Conservation (phyloP, 1,140 invertebrate genomes). For the Holcopasites calliopsidis region DNA sequence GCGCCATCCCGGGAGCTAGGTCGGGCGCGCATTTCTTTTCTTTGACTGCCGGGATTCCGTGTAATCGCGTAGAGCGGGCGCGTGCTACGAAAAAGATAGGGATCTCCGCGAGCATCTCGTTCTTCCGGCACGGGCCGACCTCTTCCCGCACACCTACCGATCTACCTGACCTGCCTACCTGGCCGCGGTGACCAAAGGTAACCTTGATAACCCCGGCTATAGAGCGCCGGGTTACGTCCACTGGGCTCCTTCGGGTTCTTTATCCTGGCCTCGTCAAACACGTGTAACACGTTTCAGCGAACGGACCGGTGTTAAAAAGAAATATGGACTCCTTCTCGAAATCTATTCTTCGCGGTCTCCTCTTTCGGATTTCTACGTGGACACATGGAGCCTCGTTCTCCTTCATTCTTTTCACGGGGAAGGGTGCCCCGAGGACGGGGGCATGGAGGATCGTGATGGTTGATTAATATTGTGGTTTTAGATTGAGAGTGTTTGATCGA, state of each 20-base stretch:
- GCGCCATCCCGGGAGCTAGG: conserved; percentile 31
- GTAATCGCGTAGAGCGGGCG: conserved; percentile 54
- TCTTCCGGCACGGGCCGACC: conserved; percentile 53
- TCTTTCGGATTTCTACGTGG: background rate
- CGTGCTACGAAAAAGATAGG: conserved; percentile 59
- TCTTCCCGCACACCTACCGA: conserved; percentile 51
- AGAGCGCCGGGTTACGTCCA: conserved; percentile 15
- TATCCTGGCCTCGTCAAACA: conserved; percentile 44
- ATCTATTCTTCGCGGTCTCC: conserved; percentile 5
- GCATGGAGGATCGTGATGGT: background rate
- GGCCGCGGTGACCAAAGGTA: conserved; percentile 36
- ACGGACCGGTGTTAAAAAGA: conserved; percentile 36
- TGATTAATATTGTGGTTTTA: conserved; percentile 9
- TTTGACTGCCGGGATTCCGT: conserved; percentile 43
- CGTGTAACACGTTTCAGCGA: conserved; percentile 40
- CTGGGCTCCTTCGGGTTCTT: conserved; percentile 6
- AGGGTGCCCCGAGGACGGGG: background rate
- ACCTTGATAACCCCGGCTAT: conserved; percentile 56
- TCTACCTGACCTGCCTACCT: conserved; percentile 51
- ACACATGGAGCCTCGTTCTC: background rate
- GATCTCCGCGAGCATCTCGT: conserved; percentile 52
- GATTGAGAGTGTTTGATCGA: background rate
- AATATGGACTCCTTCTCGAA: conserved; percentile 30
- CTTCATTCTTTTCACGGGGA: background rate
- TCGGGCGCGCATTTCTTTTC: conserved; percentile 54